phyloP scores from a whole-genome alignment of 1,140 invertebrate species.

The Batillaria attramentaria region DNA sequence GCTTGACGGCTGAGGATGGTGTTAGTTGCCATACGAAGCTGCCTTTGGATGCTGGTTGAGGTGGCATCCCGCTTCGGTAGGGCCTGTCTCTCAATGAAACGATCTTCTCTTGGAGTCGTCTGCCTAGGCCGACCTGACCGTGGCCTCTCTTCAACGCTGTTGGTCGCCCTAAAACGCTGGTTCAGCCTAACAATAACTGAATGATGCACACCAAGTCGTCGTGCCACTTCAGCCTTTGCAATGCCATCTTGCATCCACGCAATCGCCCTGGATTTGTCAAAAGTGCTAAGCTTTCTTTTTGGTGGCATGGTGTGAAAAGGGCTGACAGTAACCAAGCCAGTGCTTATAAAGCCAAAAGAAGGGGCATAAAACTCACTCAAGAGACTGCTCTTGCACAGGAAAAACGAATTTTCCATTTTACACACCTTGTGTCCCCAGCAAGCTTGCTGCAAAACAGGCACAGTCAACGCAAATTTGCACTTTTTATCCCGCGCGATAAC shows the following conservation, averaged over 20 bases:
- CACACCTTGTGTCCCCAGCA: too few relatives aligned
- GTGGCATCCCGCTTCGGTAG: background rate
- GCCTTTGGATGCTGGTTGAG: background rate
- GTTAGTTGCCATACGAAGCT: background rate
- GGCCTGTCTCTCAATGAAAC: constrained; percentile 1
- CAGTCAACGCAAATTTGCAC: too few relatives aligned
- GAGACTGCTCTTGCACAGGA: too few relatives aligned
- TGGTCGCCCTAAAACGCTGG: background rate
- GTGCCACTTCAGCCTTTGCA: background rate
- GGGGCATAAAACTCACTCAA: too few relatives aligned
- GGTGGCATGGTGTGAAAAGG: too few relatives aligned
- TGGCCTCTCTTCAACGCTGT: background rate
- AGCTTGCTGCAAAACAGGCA: too few relatives aligned
- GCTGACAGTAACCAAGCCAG: too few relatives aligned
- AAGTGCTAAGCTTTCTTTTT: too few relatives aligned
- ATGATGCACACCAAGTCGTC: background rate
- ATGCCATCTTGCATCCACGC: background rate
- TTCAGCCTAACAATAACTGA: background rate
- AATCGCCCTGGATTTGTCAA: too few relatives aligned
- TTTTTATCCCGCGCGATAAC: too few relatives aligned
- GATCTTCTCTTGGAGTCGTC: constrained; percentile 6
- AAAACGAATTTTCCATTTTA: too few relatives aligned
- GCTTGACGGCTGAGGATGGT: background rate
- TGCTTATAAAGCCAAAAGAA: too few relatives aligned
- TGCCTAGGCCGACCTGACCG: background rate